Base-by-base conservation (phyloP, 2,113 vertebrate species). In the Gobius niger region DNA sequence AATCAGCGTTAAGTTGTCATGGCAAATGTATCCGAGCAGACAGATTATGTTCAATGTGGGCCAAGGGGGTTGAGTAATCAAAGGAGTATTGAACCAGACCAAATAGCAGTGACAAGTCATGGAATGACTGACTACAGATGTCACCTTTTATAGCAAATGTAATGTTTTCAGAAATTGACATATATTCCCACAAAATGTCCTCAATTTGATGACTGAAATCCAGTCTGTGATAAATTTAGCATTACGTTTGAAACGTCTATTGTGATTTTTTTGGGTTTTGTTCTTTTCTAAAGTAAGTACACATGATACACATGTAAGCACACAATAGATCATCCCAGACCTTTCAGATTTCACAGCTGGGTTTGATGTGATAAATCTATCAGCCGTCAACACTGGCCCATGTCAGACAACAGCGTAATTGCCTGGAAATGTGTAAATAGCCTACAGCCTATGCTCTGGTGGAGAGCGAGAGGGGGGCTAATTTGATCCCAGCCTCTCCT, bases 381-480 rank as follows among this genome's bases (percentile, higher is more conserved):
- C 65, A 67, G 68, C 68, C n/a, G 19, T 68, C 47, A 65, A 16
- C 65, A 53, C 47, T 77, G 67, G 76, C 52, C 56, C 49, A 52
- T 74, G 68, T 81, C 71, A 82, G 68, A 78, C 78, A 69, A 73
- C 59, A 18, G 16, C 80, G 65, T 87, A 87, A 80, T 73, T 72
- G 65, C 71, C 65, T 72, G 77, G 68, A 62, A 65, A 75, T 75
- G 82, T 85, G 72, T 77, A 81, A 86, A 82, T 73, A 49, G 80
- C 73, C 79, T 44, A 65, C 10, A 34, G 24, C 24, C 24, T 34
- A 34, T 81, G 71, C 63, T 73, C 47, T 62, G 64, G 54, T 63
- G 70, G 73, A 54, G 52, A 54, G 47, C 6, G 5, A 49, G 60
- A 79, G 69, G 14, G 40, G 54, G 67, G 73, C 68, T 81, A 85